Evolutionary conservation across 2,888 invertebrate species (phyloP).

Genomic region (Danaus chrysippus): DNA sequence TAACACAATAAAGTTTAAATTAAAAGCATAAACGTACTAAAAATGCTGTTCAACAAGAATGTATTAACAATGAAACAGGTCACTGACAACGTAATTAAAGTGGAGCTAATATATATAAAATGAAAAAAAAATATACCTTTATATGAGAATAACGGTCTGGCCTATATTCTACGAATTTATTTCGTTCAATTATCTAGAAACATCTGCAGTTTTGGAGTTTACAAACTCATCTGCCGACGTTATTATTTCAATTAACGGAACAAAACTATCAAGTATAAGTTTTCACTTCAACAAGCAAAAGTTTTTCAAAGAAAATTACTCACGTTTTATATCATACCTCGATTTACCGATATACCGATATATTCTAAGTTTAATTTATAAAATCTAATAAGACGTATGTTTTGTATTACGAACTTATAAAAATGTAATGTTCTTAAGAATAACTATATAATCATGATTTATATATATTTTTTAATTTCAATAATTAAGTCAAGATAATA

Average conservation of each 20-base stretch:
- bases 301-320: too few species aligned
- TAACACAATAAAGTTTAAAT: not conserved
- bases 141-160: slow-evolving; percentile 1
- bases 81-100: slow-evolving; percentile 20
- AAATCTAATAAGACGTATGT: too few species aligned
- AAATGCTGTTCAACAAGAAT: not conserved
- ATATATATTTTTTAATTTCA: too few species aligned
- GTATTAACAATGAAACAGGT: slow-evolving; percentile 16
- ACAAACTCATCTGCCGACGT: not conserved
- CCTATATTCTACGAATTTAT: slow-evolving; percentile 9
- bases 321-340: too few species aligned
- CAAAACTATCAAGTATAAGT: not conserved
- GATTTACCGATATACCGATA: too few species aligned
- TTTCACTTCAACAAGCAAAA: too few species aligned
- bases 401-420: too few species aligned
- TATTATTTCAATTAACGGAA: not conserved
- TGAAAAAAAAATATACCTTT: slow-evolving; percentile 13
- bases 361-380: too few species aligned
- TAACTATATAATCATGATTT: too few species aligned
- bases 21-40: not conserved
- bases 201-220: slow-evolving; percentile 10
- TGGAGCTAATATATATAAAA: slow-evolving; percentile 18
- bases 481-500: too few species aligned
- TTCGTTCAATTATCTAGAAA: slow-evolving; percentile 10
- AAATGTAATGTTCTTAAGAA: too few species aligned